These are phyloP conservation scores for Lasiurus cinereus DNA, from an alignment of 2,113 vertebrate species.

Conservation along the genomic window DNA sequence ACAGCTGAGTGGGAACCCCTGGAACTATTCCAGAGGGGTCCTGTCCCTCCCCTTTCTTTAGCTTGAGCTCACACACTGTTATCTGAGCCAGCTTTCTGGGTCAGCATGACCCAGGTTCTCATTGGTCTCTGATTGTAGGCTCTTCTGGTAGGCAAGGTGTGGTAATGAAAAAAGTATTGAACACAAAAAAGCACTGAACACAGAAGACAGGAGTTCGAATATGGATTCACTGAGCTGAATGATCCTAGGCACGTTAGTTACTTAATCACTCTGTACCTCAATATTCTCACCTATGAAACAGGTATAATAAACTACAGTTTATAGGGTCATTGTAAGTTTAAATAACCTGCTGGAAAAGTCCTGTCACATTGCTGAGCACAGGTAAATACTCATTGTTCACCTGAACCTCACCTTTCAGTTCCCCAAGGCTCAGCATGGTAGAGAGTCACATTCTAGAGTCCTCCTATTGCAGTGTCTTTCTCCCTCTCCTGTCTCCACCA, in stretches of 20 bases:
- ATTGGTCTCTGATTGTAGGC: background rate
- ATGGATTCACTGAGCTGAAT: background rate
- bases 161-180: background rate
- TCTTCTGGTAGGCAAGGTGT: background rate
- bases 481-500: background rate
- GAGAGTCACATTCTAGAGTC: background rate
- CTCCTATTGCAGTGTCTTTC: background rate
- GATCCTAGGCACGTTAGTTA: background rate
- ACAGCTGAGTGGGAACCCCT: background rate
- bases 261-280: background rate
- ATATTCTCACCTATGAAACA: constrained; percentile 5
- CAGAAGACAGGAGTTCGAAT: background rate
- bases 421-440: background rate
- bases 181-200: background rate
- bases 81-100: background rate
- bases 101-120: background rate
- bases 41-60: background rate
- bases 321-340: background rate
- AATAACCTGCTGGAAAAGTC: background rate
- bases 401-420: background rate
- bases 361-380: background rate
- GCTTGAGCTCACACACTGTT: background rate
- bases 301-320: background rate
- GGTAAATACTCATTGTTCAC: background rate
- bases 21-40: background rate